Evolutionary conservation across 2,113 vertebrate species (phyloP).

Genomic region (Cyanistes caeruleus): DNA sequence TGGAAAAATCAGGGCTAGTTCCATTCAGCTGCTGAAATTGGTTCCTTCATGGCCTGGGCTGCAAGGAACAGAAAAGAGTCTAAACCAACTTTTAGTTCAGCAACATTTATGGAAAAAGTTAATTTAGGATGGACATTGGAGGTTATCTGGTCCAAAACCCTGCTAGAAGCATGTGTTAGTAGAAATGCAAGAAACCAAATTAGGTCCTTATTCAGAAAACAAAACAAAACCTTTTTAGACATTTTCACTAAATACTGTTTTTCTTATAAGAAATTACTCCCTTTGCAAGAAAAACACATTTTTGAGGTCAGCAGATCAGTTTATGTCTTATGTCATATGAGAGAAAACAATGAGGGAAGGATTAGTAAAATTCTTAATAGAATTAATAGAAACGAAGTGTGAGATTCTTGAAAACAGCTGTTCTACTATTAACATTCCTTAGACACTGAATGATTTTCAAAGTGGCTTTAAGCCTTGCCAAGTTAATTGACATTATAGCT

Average conservation of each 20-base stretch:
- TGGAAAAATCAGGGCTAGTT: neutral
- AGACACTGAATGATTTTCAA: slow-evolving; percentile 22
- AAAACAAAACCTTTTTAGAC: neutral
- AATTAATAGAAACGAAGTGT: slow-evolving; percentile 51
- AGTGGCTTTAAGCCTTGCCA: slow-evolving; percentile 43
- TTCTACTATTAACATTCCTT: slow-evolving; percentile 51
- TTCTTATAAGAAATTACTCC: slow-evolving; percentile 29
- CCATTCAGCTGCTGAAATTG: neutral
- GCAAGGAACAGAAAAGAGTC: neutral
- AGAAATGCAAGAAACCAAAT: slow-evolving; percentile 29
- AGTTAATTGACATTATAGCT: slow-evolving; percentile 54
- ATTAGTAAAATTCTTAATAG: slow-evolving; percentile 52
- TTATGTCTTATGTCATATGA: slow-evolving; percentile 47
- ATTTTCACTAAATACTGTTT: neutral
- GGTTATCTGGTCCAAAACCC: neutral
- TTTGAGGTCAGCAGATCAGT: slow-evolving; percentile 50
- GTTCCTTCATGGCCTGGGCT: neutral
- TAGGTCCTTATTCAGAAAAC: slow-evolving; percentile 26
- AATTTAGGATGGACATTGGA: neutral
- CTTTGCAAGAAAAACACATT: slow-evolving; percentile 41
- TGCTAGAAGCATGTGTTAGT: neutral
- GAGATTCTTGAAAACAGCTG: slow-evolving; percentile 59
- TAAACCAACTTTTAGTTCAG: neutral
- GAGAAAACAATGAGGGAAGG: slow-evolving; percentile 51
- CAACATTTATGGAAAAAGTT: neutral